These are phyloP conservation scores for Anthophora plumipes DNA, from an alignment of 2,888 invertebrate genomes.

Conservation along the genomic window DNA sequence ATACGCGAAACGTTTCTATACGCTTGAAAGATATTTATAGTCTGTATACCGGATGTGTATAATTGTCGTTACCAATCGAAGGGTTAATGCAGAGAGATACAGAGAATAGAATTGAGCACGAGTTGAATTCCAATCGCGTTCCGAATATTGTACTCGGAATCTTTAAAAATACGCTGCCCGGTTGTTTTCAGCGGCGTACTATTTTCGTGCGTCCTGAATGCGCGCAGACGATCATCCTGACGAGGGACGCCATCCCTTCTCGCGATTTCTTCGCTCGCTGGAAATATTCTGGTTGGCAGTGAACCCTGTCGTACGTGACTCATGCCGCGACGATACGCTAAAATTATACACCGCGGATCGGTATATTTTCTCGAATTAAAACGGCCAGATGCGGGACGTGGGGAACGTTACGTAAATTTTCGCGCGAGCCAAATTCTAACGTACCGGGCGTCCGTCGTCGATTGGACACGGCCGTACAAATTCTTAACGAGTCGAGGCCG, in stretches of 20 bases:
- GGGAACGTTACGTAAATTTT: slow-evolving; percentile 56
- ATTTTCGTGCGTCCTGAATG: slow-evolving; percentile 31
- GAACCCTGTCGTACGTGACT: slow-evolving; percentile 35
- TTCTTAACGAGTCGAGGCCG: slow-evolving; percentile 45
- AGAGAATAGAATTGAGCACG: background rate
- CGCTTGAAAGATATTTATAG: too few species aligned
- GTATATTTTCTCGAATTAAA: slow-evolving; percentile 39
- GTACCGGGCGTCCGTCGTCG: background rate
- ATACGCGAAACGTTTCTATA: too few species aligned
- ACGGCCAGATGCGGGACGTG: background rate
- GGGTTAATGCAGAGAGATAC: too few species aligned
- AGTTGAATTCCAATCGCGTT: slow-evolving; percentile 27
- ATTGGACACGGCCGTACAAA: slow-evolving; percentile 31
- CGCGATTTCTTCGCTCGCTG: slow-evolving; percentile 19
- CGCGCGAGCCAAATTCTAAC: slow-evolving; percentile 43
- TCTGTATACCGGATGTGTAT: too few species aligned
- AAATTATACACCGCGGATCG: slow-evolving; percentile 33
- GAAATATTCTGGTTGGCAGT: slow-evolving; percentile 31
- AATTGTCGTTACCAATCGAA: too few species aligned
- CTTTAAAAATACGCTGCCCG: slow-evolving; percentile 34
- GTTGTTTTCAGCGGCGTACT: slow-evolving; percentile 14
- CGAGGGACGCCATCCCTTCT: background rate
- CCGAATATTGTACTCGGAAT: slow-evolving; percentile 22
- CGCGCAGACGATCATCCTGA: background rate
- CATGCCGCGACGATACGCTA: background rate